A percentile compares a stretch with the other conserved stretches of the same genome.
Evolutionary conservation across 2,113 vertebrate genomes (phyloP).

Genomic region (Pseudolaguvia tuberculata): DNA sequence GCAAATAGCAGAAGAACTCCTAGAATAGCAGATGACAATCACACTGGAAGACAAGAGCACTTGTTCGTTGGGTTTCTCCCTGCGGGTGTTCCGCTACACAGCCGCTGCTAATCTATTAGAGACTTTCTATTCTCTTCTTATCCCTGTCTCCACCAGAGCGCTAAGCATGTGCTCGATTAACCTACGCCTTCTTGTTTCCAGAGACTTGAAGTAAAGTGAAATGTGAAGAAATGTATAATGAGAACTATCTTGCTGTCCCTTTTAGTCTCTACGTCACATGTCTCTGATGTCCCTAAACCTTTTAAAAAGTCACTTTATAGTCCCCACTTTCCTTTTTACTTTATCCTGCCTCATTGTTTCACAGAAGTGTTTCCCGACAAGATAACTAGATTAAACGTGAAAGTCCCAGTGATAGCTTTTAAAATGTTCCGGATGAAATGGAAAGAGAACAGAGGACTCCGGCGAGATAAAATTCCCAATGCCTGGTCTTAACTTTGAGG

Average conservation of each 20-base stretch:
- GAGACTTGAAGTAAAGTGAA: conserved; percentile 30
- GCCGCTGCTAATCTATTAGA: conserved; percentile 63
- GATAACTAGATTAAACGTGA: conserved; percentile 20
- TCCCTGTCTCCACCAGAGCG: conserved; percentile 25
- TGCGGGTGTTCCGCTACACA: conserved; percentile 52
- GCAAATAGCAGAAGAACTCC: conserved; percentile 51
- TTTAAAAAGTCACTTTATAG: conserved; percentile 43
- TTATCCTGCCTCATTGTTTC: conserved; percentile 54
- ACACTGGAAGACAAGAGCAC: conserved; percentile 48
- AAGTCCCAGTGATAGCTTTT: conserved; percentile 29
- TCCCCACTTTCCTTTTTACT: conserved; percentile 54
- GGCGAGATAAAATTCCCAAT: conserved; percentile 18
- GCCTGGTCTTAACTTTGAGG: conserved; percentile 30
- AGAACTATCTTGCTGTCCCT: conserved; percentile 53
- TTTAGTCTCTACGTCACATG: conserved; percentile 29
- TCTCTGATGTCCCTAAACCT: conserved; percentile 29
- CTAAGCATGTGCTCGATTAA: conserved; percentile 59
- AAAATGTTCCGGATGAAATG: conserved; percentile 26
- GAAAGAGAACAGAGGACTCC: conserved; percentile 15
- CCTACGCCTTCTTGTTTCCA: conserved; percentile 49
- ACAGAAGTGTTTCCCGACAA: conserved; percentile 40
- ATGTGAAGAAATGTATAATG: conserved; percentile 48
- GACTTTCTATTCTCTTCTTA: conserved; percentile 57
- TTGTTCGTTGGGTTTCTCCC: conserved; percentile 46
- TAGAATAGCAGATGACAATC: conserved; percentile 20